Percentiles rank a stretch among this genome's conserved stretches.
These are phyloP conservation scores for Drosophila kambysellisi DNA, from an alignment of 2,888 invertebrate genomes.

Conservation along the genomic window DNA sequence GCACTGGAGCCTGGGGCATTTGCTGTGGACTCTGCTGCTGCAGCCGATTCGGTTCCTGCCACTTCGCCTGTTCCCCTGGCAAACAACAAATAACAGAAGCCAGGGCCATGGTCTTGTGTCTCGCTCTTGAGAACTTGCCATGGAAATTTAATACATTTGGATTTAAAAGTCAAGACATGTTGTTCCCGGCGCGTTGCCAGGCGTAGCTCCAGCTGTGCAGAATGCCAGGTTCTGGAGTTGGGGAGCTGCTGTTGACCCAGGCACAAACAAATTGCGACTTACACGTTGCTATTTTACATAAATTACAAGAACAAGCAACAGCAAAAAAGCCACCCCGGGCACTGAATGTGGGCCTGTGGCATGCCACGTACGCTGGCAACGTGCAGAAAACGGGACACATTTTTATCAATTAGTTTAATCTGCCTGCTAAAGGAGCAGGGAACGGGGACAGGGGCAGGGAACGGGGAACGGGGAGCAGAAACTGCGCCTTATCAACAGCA, in stretches of 20 bases:
- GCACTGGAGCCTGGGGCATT: conserved; percentile 57
- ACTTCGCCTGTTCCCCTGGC: conserved; percentile 25
- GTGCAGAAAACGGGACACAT: conserved; percentile 72
- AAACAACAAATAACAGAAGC: conserved; percentile 49
- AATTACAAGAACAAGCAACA: conserved; percentile 69
- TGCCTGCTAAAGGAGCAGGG: conserved; percentile 30
- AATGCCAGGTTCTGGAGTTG: neutral
- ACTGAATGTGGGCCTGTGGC: conserved; percentile 33
- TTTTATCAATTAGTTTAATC: conserved; percentile 82
- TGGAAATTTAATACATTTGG: conserved; percentile 78
- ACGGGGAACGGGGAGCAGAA: neutral
- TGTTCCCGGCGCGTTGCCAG: conserved; percentile 65
- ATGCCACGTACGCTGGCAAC: conserved; percentile 64
- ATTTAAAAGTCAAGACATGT: conserved; percentile 80
- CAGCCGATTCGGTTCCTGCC: neutral
- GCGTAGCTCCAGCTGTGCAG: conserved; percentile 25
- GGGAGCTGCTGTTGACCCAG: conserved; percentile 52
- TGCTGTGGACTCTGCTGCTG: conserved; percentile 34
- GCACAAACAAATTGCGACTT: conserved; percentile 77
- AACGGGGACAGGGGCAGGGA: neutral
- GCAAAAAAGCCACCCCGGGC: conserved; percentile 12
- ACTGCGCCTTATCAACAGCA: conserved; percentile 45
- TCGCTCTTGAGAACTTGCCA: conserved; percentile 63
- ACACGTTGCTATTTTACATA: conserved; percentile 79
- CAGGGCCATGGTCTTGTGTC: conserved; percentile 36